Percentiles rank a stretch among this genome's conserved stretches.
These are phyloP conservation scores for Turnix velox DNA, from an alignment of 2,113 vertebrate genomes.

Conservation along the genomic window DNA sequence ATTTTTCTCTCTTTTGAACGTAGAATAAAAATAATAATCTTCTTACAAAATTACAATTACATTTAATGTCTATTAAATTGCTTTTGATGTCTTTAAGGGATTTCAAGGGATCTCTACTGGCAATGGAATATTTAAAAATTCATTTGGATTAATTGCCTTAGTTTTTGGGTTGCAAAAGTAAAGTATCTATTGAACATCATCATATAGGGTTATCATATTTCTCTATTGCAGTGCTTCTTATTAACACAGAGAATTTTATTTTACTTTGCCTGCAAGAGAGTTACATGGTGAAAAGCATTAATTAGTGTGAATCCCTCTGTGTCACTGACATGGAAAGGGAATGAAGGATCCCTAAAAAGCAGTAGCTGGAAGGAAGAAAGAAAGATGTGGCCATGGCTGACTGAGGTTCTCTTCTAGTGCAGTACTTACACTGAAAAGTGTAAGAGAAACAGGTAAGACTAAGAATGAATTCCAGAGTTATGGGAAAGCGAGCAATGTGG, in stretches of 20 bases:
- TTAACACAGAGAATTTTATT: fast-evolving
- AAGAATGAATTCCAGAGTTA: background rate
- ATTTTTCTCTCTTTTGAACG: background rate
- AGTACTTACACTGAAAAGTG: background rate
- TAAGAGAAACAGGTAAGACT: background rate
- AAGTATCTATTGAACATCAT: background rate
- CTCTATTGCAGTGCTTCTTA: background rate
- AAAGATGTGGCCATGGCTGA: background rate
- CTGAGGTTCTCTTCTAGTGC: background rate
- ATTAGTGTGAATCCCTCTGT: background rate
- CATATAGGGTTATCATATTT: background rate
- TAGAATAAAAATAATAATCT: background rate
- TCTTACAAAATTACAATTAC: background rate
- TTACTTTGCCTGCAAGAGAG: background rate
- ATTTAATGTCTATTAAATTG: background rate
- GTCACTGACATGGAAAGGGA: background rate
- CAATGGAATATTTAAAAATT: background rate
- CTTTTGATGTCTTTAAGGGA: background rate
- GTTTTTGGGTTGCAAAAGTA: background rate
- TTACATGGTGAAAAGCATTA: background rate
- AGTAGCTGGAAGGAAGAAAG: background rate
- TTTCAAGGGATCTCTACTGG: too few species aligned
- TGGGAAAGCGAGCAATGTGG: background rate
- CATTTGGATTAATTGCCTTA: background rate
- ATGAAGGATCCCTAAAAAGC: background rate